A percentile compares a stretch with the other conserved stretches of the same genome.
phyloP scores from a whole-genome alignment of 2,113 vertebrate species.

The Pelvicachromis taeniatus region DNA sequence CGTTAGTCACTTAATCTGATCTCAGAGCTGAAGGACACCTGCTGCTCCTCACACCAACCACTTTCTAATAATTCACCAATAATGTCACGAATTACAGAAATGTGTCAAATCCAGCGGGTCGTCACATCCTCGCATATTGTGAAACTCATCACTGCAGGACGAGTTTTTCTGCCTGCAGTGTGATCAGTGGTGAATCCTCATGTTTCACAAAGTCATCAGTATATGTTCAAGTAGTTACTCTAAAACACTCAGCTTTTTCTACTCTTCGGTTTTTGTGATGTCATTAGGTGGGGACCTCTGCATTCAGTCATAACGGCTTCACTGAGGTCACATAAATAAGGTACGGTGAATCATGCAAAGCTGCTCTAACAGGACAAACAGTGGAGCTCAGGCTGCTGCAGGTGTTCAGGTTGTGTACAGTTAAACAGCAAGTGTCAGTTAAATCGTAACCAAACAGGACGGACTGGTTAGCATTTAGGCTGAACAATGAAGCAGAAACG shows the following conservation, averaged over 20 bases:
- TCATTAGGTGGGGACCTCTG: background rate
- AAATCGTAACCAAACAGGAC: background rate
- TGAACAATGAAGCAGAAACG: background rate
- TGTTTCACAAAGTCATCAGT: background rate
- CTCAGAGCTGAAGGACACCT: constrained; percentile 19
- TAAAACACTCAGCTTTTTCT: background rate
- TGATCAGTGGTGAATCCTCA: background rate
- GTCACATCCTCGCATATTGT: background rate
- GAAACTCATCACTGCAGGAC: background rate
- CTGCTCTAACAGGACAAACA: background rate
- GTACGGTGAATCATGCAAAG: background rate
- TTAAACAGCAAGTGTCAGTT: background rate
- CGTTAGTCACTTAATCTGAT: constrained; percentile 18
- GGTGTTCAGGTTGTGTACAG: background rate
- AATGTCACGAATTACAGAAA: background rate
- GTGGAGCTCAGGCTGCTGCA: background rate
- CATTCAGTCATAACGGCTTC: background rate
- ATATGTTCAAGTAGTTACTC: background rate
- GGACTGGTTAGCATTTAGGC: constrained; percentile 2
- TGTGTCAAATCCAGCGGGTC: background rate
- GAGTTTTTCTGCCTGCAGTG: no score
- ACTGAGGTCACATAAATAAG: background rate
- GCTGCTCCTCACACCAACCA: background rate
- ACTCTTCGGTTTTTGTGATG: background rate
- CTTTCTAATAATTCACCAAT: background rate